These are phyloP conservation scores for Chaetogeoica ovagalla DNA, from an alignment of 2,888 invertebrate species.

Conservation along the genomic window DNA sequence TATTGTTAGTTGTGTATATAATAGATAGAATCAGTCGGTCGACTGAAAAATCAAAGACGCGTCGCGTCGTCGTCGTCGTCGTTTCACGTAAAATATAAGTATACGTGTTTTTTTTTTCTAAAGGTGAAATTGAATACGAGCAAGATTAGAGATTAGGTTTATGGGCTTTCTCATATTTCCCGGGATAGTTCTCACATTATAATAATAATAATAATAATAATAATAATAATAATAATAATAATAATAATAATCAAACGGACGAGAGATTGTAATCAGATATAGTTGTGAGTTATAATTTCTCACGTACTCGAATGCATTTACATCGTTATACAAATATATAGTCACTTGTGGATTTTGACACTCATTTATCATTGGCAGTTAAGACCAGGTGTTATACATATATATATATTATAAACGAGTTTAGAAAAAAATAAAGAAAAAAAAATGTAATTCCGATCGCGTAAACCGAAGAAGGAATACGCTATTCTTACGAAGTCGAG, in stretches of 20 bases:
- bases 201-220: no score
- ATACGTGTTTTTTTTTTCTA: background rate
- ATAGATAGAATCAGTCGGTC: background rate
- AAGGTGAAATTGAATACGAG: constrained; percentile 43
- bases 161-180: constrained; percentile 33
- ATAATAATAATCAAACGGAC: background rate
- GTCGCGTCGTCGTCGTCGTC: no score
- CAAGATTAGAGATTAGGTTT: constrained; percentile 46
- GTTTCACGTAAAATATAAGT: background rate
- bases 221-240: no score
- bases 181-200: background rate
- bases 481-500: background rate
- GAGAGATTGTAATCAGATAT: constrained; percentile 43
- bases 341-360: background rate
- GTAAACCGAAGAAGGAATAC: background rate
- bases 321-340: no score
- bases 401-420: background rate
- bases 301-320: constrained; percentile 18
- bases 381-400: background rate
- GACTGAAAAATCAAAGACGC: constrained; percentile 26
- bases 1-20: background rate
- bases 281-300: constrained; percentile 38
- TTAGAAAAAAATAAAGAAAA: background rate
- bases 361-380: constrained; percentile 25
- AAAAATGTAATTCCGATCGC: background rate